phyloP scores from a whole-genome alignment of 1,140 invertebrate species.

The Sarcophaga bullata region DNA sequence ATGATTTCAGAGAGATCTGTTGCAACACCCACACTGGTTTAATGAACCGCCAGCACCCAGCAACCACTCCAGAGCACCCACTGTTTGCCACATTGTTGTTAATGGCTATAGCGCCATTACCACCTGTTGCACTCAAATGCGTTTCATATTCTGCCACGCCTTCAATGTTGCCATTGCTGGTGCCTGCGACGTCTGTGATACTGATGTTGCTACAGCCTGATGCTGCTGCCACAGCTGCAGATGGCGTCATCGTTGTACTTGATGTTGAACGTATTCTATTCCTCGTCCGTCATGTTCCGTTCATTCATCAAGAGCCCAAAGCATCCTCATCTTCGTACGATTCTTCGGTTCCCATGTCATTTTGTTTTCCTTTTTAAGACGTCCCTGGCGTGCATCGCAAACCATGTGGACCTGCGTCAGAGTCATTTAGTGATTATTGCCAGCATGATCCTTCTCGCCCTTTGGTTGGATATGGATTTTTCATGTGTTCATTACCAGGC shows the following conservation, averaged over 20 bases:
- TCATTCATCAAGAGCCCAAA: constrained; percentile 80
- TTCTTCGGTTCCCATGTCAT: constrained; percentile 96
- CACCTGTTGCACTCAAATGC: constrained; percentile 41
- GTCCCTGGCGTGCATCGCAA: constrained; percentile 90
- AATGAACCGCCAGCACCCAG: background rate
- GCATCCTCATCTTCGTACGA: constrained; percentile 85
- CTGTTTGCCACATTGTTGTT: constrained; percentile 26
- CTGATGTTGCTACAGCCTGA: background rate
- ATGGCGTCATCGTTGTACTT: constrained; percentile 1
- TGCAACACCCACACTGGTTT: constrained; percentile 40
- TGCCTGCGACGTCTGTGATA: background rate
- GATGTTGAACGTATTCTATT: constrained; percentile 18
- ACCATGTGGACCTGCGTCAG: constrained; percentile 98
- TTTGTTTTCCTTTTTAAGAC: constrained; percentile 98
- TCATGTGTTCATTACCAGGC: constrained; percentile 98
- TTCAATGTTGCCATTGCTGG: constrained; percentile 8
- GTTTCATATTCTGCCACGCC: constrained; percentile 25
- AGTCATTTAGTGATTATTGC: constrained; percentile 99
- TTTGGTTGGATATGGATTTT: constrained; percentile 98
- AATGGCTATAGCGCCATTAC: constrained; percentile 34
- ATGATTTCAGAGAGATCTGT: constrained; percentile 27
- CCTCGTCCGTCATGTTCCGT: constrained; percentile 76
- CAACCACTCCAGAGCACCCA: constrained; percentile 20
- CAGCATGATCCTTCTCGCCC: constrained; percentile 98
- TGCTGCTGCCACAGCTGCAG: background rate